These are phyloP conservation scores for Microctonus brassicae DNA, from an alignment of 2,888 invertebrate species.

Conservation along the genomic window DNA sequence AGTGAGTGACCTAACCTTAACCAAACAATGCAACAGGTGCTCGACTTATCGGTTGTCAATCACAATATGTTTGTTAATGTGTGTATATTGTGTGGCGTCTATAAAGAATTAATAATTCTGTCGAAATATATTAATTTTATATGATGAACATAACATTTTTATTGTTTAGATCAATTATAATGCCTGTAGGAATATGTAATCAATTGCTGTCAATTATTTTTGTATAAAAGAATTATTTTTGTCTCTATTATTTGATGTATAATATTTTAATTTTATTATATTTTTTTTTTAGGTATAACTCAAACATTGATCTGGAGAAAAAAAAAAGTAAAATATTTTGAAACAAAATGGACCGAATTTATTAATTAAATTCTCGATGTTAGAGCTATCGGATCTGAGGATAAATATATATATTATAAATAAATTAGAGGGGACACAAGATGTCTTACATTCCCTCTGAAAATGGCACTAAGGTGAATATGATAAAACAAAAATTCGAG, in stretches of 20 bases:
- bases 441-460: constrained; percentile 40
- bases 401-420: too few species aligned
- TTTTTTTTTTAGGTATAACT: constrained; percentile 6
- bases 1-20: constrained; percentile 42
- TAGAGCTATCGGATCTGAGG: neutral
- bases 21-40: constrained; percentile 46
- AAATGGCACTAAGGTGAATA: constrained; percentile 41
- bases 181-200: too few species aligned
- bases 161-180: neutral
- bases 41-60: constrained; percentile 11
- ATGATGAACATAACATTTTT: neutral
- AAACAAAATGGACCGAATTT: neutral
- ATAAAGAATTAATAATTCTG: neutral
- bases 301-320: neutral
- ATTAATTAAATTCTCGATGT: neutral
- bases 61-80: neutral
- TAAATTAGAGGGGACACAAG: neutral
- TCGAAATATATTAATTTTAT: neutral
- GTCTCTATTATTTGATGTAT: neutral
- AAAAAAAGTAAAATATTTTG: neutral
- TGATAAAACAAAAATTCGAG: constrained; percentile 47
- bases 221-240: neutral
- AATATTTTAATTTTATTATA: neutral
- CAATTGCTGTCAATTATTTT: neutral
- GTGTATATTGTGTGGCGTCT: neutral